These are phyloP conservation scores for Myocastor coypus DNA, from an alignment of 2,113 vertebrate genomes.

Conservation along the genomic window DNA sequence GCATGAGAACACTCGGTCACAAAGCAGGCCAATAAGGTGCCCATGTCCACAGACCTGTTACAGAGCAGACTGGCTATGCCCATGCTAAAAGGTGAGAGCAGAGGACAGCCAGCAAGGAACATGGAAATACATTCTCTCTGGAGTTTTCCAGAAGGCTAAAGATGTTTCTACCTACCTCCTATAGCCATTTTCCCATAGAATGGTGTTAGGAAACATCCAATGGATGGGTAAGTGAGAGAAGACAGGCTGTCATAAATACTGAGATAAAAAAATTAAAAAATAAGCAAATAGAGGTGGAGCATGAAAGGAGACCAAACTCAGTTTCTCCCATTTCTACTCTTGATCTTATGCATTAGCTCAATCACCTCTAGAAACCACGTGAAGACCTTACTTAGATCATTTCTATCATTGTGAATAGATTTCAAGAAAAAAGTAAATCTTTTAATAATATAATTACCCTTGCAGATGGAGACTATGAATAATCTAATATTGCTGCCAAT, in stretches of 20 bases:
- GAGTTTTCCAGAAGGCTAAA: background rate
- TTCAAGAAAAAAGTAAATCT: background rate
- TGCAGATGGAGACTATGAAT: background rate
- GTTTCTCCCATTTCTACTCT: background rate
- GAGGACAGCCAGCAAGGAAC: background rate
- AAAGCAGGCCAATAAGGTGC: background rate
- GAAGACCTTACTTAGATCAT: background rate
- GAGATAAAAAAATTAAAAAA: background rate
- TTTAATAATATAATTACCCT: background rate
- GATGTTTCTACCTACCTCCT: background rate
- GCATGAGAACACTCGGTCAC: background rate
- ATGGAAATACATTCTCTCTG: accelerated
- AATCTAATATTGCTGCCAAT: background rate
- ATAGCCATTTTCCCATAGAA: background rate
- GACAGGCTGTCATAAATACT: background rate
- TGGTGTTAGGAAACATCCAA: background rate
- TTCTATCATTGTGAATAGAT: background rate
- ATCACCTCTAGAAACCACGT: background rate
- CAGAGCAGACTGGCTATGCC: background rate
- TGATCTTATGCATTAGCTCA: background rate
- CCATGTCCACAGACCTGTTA: background rate
- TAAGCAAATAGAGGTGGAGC: background rate
- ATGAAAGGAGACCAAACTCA: background rate
- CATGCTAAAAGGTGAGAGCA: background rate
- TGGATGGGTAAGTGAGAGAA: background rate